Percentiles rank a stretch among this genome's conserved stretches.
Conservation (phyloP, 1,140 invertebrate genomes). For the Drosophila ananassae region DNA sequence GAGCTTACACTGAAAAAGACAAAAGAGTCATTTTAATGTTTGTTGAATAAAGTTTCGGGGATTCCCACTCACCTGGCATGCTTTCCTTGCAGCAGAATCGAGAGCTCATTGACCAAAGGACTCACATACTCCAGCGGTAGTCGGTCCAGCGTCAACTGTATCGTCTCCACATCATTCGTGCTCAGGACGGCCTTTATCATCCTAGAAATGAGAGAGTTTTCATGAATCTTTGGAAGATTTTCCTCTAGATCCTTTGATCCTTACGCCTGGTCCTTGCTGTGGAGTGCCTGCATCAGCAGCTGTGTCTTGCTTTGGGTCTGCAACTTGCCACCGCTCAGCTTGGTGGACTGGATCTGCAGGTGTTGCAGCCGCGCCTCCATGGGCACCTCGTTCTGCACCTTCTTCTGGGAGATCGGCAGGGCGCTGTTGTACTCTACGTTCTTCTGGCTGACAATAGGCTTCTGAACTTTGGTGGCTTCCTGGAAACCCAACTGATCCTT, state of each 20-base stretch:
- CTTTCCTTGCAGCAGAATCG: conserved; percentile 86
- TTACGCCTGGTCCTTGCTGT: conserved; percentile 89
- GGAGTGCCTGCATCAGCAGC: conserved; percentile 90
- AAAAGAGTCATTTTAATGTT: background rate
- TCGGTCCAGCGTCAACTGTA: conserved; percentile 87
- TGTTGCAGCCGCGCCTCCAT: conserved; percentile 91
- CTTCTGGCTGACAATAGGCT: conserved; percentile 83
- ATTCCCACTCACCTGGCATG: conserved; percentile 85
- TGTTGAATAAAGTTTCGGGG: background rate
- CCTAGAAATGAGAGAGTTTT: conserved; percentile 23
- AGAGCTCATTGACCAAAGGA: conserved; percentile 87
- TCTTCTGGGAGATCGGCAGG: conserved; percentile 84
- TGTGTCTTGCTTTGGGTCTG: conserved; percentile 89
- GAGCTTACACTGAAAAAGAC: conserved; percentile 85
- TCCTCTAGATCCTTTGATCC: conserved; percentile 4
- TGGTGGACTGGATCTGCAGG: conserved; percentile 85
- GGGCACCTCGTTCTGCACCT: conserved; percentile 87
- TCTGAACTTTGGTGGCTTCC: conserved; percentile 84
- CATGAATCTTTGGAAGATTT: no score
- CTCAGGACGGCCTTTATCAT: conserved; percentile 86
- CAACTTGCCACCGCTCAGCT: conserved; percentile 81
- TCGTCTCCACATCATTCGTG: conserved; percentile 85
- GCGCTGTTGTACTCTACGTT: conserved; percentile 75
- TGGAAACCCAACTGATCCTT: conserved; percentile 64
- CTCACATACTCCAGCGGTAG: conserved; percentile 87